Conservation (phyloP, 2,797 vertebrate species). For the Falco naumanni region DNA sequence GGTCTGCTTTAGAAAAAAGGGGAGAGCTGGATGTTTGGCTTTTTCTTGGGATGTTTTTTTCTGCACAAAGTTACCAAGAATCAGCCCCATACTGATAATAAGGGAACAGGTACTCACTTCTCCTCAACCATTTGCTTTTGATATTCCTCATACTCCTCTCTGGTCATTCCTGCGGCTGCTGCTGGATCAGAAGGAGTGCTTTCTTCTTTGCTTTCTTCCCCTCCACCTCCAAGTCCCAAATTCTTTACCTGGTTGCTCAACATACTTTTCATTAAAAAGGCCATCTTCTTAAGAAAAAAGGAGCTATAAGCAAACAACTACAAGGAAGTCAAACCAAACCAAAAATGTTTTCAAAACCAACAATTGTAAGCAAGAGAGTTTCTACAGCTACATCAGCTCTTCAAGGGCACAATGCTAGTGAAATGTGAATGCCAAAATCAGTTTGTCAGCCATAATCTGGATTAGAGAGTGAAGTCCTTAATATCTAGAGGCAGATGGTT, state of each 20-base stretch:
- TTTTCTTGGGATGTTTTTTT: neutral
- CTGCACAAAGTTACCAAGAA: neutral
- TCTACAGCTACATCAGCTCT: slow-evolving; percentile 77
- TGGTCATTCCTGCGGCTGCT: slow-evolving; percentile 92
- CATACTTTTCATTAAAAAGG: slow-evolving; percentile 96
- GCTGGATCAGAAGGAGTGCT: slow-evolving; percentile 87
- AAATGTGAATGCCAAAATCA: slow-evolving; percentile 82
- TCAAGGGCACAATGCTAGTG: slow-evolving; percentile 84
- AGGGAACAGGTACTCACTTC: slow-evolving; percentile 87
- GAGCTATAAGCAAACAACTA: neutral
- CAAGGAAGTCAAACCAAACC: neutral
- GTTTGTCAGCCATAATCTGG: slow-evolving; percentile 91
- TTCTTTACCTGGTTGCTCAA: slow-evolving; percentile 94
- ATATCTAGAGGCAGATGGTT: slow-evolving; percentile 92
- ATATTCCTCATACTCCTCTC: slow-evolving; percentile 97
- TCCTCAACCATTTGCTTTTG: slow-evolving; percentile 97
- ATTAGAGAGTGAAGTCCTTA: slow-evolving; percentile 89
- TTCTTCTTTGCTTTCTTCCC: slow-evolving; percentile 90
- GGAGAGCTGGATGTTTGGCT: neutral
- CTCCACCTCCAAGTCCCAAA: slow-evolving; percentile 91
- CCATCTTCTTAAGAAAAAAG: slow-evolving; percentile 76
- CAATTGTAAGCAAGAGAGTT: slow-evolving; percentile 30
- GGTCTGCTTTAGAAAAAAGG: neutral
- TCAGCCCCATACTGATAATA: neutral
- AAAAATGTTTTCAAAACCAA: neutral